Evolutionary conservation across 2,797 vertebrate genomes (phyloP), one percentile per base, ranked within the genome.

Genomic region (Sebastes paucispinis): DNA sequence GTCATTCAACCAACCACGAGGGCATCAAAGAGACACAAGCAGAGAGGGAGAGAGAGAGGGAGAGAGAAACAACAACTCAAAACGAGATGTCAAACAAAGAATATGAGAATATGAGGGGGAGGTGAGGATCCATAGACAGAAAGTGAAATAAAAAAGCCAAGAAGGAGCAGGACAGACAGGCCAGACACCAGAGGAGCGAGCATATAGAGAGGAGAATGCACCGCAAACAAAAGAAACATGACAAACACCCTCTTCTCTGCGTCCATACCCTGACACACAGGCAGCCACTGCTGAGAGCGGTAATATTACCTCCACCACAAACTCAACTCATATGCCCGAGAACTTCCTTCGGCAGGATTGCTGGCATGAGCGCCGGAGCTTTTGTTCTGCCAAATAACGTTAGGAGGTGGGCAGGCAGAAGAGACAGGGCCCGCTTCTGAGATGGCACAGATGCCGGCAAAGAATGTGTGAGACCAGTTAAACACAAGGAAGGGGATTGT

Each of bases 1-100:
- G 92, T 94, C 93, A 96, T 94, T 95, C 92, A 93, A 93, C 93
- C 89, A 91, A 90, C 94, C 90, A 89, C 88, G 89, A 95, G 94
- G 94, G 92, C 93, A 94, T 94, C 92, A 94, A 93, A 94, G 91
- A 94, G 83, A 89, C 88, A 89, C 83, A 89, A 78, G 83, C 78
- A 90, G 78, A 88, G 79, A 86, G 70, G 75, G 87, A 81, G 75
- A 69, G 62, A 76, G 59, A 81, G 79, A 79, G 75, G 71, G 85
- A 67, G 81, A 85, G 77, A 80, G 34, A 80, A 82, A 88, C 77
- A 91, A 90, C 87, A 90, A 90, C 90, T 93, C 86, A 87, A 94
- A 94, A 92, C 83, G 88, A 94, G 88, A 92, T 92, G 92, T 94
- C 93, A 93, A 93, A 90, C 85, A 93, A 91, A 91, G 91, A 93